Conservation (phyloP, 2,113 vertebrate genomes). For the Lutjanus erythropterus region DNA sequence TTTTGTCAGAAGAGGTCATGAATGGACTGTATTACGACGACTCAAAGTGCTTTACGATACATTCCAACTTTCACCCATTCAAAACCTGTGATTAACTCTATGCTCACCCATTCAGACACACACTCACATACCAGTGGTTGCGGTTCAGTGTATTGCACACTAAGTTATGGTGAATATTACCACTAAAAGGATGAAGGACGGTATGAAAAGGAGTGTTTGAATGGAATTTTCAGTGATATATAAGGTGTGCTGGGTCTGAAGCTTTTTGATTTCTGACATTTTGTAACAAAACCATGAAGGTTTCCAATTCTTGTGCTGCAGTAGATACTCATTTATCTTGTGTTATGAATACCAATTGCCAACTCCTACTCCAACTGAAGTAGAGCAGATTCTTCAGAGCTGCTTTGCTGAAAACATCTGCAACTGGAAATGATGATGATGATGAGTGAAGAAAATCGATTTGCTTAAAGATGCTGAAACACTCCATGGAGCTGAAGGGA, state of each 20-base stretch:
- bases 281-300: neutral
- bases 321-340: no score
- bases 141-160: neutral
- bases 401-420: neutral
- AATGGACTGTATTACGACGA: no score
- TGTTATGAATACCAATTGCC: no score
- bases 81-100: no score
- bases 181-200: neutral
- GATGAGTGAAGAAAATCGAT: no score
- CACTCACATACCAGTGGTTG: no score
- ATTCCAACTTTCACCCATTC: no score
- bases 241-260: neutral
- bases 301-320: neutral
- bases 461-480: neutral
- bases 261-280: neutral
- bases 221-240: neutral
- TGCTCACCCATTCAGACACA: no score
- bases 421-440: neutral
- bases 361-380: no score
- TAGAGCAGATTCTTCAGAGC: neutral
- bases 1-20: no score
- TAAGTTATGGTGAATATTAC: neutral
- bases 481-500: neutral
- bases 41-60: no score
- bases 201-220: neutral